Conservation (phyloP, 2,797 vertebrate genomes). For the Sebastes oblongus region DNA sequence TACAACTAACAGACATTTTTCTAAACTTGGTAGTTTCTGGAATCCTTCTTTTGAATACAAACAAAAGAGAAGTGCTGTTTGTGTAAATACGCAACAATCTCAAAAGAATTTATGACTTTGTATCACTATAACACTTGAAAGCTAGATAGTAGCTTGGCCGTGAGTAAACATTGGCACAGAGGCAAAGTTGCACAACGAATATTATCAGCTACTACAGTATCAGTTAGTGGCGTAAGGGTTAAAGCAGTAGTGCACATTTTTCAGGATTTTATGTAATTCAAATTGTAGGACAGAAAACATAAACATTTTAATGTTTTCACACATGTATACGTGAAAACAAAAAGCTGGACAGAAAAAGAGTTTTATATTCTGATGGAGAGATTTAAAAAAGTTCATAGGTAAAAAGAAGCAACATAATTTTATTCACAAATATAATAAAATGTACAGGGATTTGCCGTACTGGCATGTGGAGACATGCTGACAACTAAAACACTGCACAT, state of each 20-base stretch:
- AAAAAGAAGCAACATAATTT: background rate
- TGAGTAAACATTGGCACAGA: too few species aligned
- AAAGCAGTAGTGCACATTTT: too few species aligned
- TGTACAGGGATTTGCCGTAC: background rate
- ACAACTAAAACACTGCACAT: slow-evolving; percentile 27
- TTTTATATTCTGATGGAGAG: background rate
- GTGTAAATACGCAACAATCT: too few species aligned
- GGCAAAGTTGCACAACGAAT: background rate
- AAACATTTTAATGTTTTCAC: background rate
- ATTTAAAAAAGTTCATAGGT: background rate
- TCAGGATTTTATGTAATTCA: background rate
- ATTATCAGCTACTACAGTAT: background rate
- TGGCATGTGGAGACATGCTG: slow-evolving; percentile 7
- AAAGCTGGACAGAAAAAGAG: background rate
- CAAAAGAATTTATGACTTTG: too few species aligned
- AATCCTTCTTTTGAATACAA: background rate
- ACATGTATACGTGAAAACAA: background rate
- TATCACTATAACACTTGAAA: too few species aligned
- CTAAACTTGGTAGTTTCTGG: background rate
- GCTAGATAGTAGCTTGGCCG: too few species aligned
- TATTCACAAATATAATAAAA: background rate
- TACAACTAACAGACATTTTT: too few species aligned
- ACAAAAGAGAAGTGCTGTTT: background rate
- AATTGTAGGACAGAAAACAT: background rate
- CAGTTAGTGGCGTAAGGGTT: background rate